These are phyloP conservation scores for Ceratitis capitata DNA, from an alignment of 1,140 invertebrate genomes.

Conservation along the genomic window DNA sequence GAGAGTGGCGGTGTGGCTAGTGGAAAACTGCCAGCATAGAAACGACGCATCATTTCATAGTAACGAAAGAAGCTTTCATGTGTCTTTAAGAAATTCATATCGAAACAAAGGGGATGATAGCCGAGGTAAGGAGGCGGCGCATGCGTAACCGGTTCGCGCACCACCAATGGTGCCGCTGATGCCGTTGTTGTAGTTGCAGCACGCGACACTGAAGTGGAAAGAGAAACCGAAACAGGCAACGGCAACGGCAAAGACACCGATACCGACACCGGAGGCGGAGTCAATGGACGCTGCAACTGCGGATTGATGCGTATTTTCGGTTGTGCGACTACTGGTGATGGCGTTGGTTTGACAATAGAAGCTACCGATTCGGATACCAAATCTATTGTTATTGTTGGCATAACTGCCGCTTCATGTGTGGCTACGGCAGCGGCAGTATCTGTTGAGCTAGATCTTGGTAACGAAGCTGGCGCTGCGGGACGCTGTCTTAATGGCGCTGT, in stretches of 20 bases:
- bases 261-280: constrained; percentile 43
- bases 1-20: background rate
- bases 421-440: constrained; percentile 30
- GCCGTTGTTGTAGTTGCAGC: background rate
- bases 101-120: constrained; percentile 45
- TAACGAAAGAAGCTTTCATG: constrained; percentile 59
- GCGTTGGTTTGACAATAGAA: background rate
- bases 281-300: constrained; percentile 57
- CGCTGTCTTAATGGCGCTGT: background rate
- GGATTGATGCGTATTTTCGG: constrained; percentile 59
- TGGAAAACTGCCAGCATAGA: constrained; percentile 52
- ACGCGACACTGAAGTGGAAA: background rate
- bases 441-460: constrained; percentile 40
- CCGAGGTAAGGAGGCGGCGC: constrained; percentile 16
- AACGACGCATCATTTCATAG: constrained; percentile 61
- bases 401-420: constrained; percentile 36
- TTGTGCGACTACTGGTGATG: background rate
- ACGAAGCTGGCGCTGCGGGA: background rate
- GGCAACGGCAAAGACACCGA: too few relatives aligned
- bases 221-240: constrained; percentile 21
- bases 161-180: background rate
- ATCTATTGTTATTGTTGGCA: background rate
- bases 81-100: constrained; percentile 56
- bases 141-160: constrained; percentile 9
- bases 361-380: background rate